Conservation (phyloP, 2,113 vertebrate species). For the Dascyllus trimaculatus region DNA sequence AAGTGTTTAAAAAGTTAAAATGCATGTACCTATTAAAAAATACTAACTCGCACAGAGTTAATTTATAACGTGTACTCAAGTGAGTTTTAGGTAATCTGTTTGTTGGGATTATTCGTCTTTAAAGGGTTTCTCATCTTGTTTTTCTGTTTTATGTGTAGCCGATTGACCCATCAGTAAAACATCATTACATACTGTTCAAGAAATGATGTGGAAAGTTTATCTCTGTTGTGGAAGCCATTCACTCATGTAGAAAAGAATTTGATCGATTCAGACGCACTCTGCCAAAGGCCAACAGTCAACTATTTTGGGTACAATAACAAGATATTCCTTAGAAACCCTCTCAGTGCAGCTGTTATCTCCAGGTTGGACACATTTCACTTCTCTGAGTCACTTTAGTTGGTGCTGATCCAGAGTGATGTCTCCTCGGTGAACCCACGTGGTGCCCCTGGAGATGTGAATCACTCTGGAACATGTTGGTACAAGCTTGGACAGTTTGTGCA, state of each 20-base stretch:
- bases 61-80: background rate
- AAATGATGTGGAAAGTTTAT: constrained; percentile 16
- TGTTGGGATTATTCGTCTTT: background rate
- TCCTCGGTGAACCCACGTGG: background rate
- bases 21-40: too few relatives aligned
- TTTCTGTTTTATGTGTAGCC: background rate
- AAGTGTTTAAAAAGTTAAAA: too few relatives aligned
- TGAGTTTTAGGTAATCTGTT: background rate
- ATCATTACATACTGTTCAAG: background rate
- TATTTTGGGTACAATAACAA: constrained; percentile 32
- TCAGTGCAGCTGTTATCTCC: background rate
- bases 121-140: background rate
- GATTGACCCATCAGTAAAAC: background rate
- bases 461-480: too few relatives aligned
- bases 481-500: background rate
- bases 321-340: background rate
- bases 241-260: background rate
- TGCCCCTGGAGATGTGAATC: too few relatives aligned
- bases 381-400: background rate
- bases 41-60: too few relatives aligned
- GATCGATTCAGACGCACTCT: background rate
- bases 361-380: background rate
- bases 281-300: constrained; percentile 18
- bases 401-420: background rate
- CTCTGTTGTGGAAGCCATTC: constrained; percentile 23